Evolutionary conservation across 2,888 invertebrate species (phyloP).

Genomic region (Trileptium ribeirensis): DNA sequence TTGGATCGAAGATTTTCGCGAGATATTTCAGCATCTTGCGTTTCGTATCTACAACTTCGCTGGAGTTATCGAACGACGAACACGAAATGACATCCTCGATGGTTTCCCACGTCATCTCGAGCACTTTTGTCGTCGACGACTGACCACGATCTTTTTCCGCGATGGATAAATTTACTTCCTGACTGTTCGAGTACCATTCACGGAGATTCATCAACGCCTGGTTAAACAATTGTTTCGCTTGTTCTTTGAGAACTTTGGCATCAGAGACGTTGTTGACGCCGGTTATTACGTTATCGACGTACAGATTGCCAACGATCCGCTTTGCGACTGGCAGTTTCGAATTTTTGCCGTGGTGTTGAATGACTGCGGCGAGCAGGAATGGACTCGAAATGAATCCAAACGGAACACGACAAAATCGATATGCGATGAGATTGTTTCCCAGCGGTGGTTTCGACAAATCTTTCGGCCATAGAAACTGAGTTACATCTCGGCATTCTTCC

Average conservation of each 20-base stretch:
- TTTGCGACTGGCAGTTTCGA: background rate
- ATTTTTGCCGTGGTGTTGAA: constrained; percentile 10
- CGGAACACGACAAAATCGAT: constrained; percentile 18
- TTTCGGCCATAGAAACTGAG: constrained; percentile 23
- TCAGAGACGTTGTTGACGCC: constrained; percentile 1
- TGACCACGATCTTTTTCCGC: constrained; percentile 1
- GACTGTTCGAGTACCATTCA: constrained; percentile 32
- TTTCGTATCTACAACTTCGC: constrained; percentile 29
- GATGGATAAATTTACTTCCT: background rate
- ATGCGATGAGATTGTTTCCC: background rate
- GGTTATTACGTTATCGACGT: constrained; percentile 26
- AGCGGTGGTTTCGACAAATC: background rate
- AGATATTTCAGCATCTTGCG: constrained; percentile 35
- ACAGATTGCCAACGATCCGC: constrained; percentile 9
- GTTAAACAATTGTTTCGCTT: constrained; percentile 17
- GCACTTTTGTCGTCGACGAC: background rate
- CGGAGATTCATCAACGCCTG: constrained; percentile 21
- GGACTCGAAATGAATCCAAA: constrained; percentile 24
- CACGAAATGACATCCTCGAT: constrained; percentile 30
- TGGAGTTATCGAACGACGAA: no score
- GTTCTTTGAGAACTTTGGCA: constrained; percentile 7
- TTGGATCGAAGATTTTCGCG: constrained; percentile 32
- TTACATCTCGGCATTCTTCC: constrained; percentile 24
- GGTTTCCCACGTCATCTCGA: constrained; percentile 36
- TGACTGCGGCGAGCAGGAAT: constrained; percentile 15